Evolutionary conservation across 2,888 invertebrate genomes (phyloP).

Genomic region (Ophraella communa): DNA sequence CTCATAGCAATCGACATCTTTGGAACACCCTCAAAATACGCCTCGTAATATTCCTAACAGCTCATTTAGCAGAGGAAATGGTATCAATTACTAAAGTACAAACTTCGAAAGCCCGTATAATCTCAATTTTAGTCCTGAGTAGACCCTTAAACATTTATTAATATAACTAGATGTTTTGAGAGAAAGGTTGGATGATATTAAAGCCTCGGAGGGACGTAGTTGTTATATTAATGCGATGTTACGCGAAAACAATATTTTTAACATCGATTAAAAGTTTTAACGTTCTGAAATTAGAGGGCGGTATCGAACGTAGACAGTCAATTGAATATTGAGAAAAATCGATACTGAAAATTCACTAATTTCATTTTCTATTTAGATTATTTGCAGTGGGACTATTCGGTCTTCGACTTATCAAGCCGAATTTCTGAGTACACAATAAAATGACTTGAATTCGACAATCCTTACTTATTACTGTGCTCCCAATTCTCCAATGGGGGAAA

Average conservation of each 20-base stretch:
- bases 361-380: neutral
- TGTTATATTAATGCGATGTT: neutral
- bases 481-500: constrained; percentile 6
- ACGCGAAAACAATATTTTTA: neutral
- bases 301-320: no score
- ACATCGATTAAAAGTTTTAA: neutral
- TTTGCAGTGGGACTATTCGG: neutral
- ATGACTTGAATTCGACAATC: constrained; percentile 21
- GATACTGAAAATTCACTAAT: neutral
- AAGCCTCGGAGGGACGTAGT: neutral
- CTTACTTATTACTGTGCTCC: constrained; percentile 16
- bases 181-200: constrained; percentile 2
- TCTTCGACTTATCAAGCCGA: neutral
- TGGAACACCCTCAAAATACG: constrained; percentile 12
- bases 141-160: constrained; percentile 19
- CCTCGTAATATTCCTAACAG: constrained; percentile 13
- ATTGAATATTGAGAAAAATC: neutral
- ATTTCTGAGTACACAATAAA: constrained; percentile 12
- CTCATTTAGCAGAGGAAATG: constrained; percentile 23
- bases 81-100: constrained; percentile 22
- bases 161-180: neutral
- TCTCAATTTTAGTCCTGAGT: constrained; percentile 25
- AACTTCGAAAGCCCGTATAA: constrained; percentile 21
- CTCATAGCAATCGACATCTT: neutral
- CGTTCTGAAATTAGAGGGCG: no score